A percentile compares a stretch with the other conserved stretches of the same genome.
Conservation (phyloP, 1,140 invertebrate species). For the Samia ricini region DNA sequence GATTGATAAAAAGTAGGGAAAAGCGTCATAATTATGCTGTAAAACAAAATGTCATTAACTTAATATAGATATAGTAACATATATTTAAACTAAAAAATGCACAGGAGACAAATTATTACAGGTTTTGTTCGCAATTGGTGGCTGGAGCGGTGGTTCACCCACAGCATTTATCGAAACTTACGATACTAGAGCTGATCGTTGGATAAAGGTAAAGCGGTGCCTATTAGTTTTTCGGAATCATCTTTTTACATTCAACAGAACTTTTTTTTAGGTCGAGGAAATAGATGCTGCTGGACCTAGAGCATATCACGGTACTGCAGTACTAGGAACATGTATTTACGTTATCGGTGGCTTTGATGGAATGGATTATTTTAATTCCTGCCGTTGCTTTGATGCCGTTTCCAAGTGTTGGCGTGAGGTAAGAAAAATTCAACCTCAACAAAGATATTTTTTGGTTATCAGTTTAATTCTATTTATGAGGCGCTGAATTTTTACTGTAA, state of each 20-base stretch:
- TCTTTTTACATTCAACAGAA: neutral
- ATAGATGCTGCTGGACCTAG: constrained; percentile 79
- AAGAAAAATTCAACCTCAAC: neutral
- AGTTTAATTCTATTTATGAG: no score
- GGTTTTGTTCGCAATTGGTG: constrained; percentile 85
- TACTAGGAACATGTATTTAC: constrained; percentile 84
- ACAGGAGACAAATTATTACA: constrained; percentile 16
- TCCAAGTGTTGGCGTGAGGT: constrained; percentile 82
- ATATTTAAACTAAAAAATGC: no score
- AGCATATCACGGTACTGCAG: constrained; percentile 87
- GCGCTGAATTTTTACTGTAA: no score
- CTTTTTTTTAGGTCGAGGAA: constrained; percentile 68
- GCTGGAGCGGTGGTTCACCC: constrained; percentile 89
- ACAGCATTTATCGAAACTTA: constrained; percentile 89
- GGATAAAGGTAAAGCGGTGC: constrained; percentile 76
- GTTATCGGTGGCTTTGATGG: constrained; percentile 89
- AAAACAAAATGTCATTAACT: neutral
- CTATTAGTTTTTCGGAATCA: neutral
- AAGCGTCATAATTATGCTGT: no score
- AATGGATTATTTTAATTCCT: constrained; percentile 83
- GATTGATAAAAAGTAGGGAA: no score
- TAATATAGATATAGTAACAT: no score
- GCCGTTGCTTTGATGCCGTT: constrained; percentile 85
- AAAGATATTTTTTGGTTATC: neutral
- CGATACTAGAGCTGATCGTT: constrained; percentile 83